phyloP scores from a whole-genome alignment of 2,888 invertebrate species.

The Papilio elwesi region DNA sequence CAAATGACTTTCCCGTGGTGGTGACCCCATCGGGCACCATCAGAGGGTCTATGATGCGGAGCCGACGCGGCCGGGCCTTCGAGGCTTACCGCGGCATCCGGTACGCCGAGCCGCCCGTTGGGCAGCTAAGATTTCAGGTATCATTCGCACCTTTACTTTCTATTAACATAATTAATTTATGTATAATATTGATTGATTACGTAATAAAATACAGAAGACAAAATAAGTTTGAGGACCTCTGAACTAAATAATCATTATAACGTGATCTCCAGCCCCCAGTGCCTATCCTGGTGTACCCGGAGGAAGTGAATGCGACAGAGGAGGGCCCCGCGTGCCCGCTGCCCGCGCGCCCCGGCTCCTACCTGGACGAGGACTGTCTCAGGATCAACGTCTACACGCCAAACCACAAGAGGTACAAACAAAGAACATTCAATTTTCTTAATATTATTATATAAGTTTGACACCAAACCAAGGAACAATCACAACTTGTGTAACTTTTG shows the following conservation, averaged over 20 bases:
- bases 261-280: conserved; percentile 71
- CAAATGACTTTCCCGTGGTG: conserved; percentile 29
- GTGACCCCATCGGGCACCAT: conserved; percentile 63
- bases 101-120: conserved; percentile 73
- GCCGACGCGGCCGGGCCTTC: conserved; percentile 66
- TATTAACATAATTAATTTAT: background rate
- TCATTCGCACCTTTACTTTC: background rate
- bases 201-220: no score
- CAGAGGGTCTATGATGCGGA: conserved; percentile 65
- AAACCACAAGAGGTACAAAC: conserved; percentile 45
- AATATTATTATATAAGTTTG: no score
- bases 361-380: conserved; percentile 86
- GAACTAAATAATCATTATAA: background rate
- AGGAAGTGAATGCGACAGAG: conserved; percentile 80
- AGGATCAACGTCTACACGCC: conserved; percentile 85
- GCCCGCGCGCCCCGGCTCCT: conserved; percentile 57
- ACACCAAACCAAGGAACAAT: no score
- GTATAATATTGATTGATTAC: no score
- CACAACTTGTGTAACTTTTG: no score
- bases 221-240: background rate
- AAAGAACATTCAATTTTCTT: no score
- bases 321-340: conserved; percentile 86
- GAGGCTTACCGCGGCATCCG: conserved; percentile 76
- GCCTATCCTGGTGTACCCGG: conserved; percentile 76
- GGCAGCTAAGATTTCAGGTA: conserved; percentile 69